A percentile compares a stretch with the other conserved stretches of the same genome.
phyloP scores from a whole-genome alignment of 2,888 invertebrate species.

The Punctoribates punctum region DNA sequence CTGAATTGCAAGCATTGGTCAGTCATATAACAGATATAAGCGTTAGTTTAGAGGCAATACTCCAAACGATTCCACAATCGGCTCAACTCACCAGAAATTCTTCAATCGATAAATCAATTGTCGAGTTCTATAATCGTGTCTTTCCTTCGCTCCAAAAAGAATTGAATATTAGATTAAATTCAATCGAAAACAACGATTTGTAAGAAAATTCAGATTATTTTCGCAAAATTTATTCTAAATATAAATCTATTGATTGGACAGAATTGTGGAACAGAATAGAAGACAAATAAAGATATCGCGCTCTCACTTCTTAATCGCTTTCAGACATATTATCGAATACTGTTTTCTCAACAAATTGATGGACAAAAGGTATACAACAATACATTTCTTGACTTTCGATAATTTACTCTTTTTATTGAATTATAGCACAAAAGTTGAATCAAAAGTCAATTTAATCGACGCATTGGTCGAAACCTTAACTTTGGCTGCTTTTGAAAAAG shows the following conservation, averaged over 20 bases:
- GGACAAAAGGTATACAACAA: neutral
- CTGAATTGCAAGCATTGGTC: constrained; percentile 28
- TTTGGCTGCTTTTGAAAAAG: constrained; percentile 47
- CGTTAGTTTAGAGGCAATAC: neutral
- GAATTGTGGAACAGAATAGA: neutral
- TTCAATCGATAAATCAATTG: constrained; percentile 51
- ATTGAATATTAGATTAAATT: constrained; percentile 53
- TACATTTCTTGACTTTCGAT: neutral
- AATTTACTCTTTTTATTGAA: constrained; percentile 14
- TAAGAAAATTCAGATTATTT: too few relatives aligned
- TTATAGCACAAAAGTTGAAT: constrained; percentile 29
- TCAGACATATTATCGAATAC: constrained; percentile 11
- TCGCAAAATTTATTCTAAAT: too few relatives aligned
- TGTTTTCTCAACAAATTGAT: neutral
- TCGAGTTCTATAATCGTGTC: constrained; percentile 70
- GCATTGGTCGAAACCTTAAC: constrained; percentile 43
- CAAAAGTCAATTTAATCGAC: constrained; percentile 39
- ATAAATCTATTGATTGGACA: neutral
- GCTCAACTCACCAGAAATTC: neutral
- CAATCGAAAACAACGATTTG: constrained; percentile 38
- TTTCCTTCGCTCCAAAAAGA: constrained; percentile 67
- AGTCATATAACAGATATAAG: constrained; percentile 24
- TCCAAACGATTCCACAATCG: constrained; percentile 10
- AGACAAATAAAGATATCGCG: neutral
- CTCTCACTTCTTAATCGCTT: constrained; percentile 27